phyloP scores from a whole-genome alignment of 92 coral and sea anemone species.

The Zoanthus solanderi region DNA sequence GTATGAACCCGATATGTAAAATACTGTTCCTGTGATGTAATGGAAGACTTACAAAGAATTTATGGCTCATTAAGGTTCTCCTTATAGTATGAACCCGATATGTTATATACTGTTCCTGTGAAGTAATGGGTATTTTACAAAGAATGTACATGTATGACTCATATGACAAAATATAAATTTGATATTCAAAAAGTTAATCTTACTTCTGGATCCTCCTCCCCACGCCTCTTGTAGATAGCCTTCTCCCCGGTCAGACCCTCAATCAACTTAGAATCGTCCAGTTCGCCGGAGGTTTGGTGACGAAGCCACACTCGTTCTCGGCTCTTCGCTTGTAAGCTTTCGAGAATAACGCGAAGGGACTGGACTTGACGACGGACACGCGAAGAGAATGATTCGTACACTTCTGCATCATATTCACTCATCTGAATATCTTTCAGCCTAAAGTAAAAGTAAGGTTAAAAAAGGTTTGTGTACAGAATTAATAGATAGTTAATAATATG shows the following conservation, averaged over 20 bases:
- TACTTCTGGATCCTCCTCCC: slow-evolving; percentile 96
- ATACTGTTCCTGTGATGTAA: no score
- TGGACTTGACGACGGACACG: slow-evolving; percentile 98
- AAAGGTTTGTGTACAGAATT: background rate
- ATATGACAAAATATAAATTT: no score
- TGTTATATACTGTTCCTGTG: no score
- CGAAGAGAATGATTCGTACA: slow-evolving; percentile 97
- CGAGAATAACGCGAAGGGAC: slow-evolving; percentile 96
- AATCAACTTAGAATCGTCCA: slow-evolving; percentile 95
- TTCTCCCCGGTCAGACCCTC: slow-evolving; percentile 97
- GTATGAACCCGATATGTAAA: no score
- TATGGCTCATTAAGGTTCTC: no score
- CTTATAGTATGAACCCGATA: no score
- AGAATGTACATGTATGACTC: no score
- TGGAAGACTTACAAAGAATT: no score
- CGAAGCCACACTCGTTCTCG: slow-evolving; percentile 98
- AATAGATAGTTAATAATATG: no score
- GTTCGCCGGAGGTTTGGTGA: slow-evolving; percentile 98
- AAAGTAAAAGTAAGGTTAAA: background rate
- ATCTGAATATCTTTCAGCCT: slow-evolving; percentile 96
- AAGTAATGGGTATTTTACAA: no score
- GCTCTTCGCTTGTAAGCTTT: slow-evolving; percentile 95
- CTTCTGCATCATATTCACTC: slow-evolving; percentile 98
- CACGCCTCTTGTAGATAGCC: slow-evolving; percentile 91
- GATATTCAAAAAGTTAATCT: background rate